Base-by-base conservation (phyloP, 2,113 vertebrate species). In the Arothron firmamentum region DNA sequence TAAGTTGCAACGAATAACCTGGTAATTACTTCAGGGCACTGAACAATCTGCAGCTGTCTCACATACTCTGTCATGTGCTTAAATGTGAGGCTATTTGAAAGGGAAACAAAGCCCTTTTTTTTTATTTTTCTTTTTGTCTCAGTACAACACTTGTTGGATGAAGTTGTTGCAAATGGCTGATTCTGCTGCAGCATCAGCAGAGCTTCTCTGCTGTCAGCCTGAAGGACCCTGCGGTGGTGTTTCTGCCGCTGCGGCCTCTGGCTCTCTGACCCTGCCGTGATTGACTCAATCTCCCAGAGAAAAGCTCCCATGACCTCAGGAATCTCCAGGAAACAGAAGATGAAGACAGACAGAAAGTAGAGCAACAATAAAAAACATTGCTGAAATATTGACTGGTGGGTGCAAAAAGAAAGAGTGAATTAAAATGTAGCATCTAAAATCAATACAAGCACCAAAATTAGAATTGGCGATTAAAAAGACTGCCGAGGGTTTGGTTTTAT, bases 281-380 rank as follows among this genome's bases (percentile, higher is more conserved):
- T 69, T 74, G 66, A 80, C 61, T 65, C 58, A 62, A 69, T 72
- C 21, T 64, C 34, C 46, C 4, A 21, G 42, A 68, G 63, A 79
- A 74, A 67, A 84, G 68, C 70, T 79, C 56, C 65, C 49, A 21
- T 77, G 77, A 82, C 73, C 77, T 65, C 21, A 18, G 38, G 62
- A 64, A 64, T 62, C 75, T 75, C 3, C n/a, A 75, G 68, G 69
- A 80, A 80, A 77, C 21, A 18, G 56, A 45, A 53, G 72, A 70
- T 69, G 63, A 74, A 79, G 68, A 74, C 65, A 67, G 56, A 3
- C 9, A 10, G 6, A 38, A 38, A 38, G 34, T 38, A 38, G 10
- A 38, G 34, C 34, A 9, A 38, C 34, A 38, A 12, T 12, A 28
- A 28, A 45, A 16, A 47, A 4, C n/a, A n/a, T 15, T 45, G 45